Conservation (phyloP, 2,888 invertebrate species). For the Latrodectus hesperus region DNA sequence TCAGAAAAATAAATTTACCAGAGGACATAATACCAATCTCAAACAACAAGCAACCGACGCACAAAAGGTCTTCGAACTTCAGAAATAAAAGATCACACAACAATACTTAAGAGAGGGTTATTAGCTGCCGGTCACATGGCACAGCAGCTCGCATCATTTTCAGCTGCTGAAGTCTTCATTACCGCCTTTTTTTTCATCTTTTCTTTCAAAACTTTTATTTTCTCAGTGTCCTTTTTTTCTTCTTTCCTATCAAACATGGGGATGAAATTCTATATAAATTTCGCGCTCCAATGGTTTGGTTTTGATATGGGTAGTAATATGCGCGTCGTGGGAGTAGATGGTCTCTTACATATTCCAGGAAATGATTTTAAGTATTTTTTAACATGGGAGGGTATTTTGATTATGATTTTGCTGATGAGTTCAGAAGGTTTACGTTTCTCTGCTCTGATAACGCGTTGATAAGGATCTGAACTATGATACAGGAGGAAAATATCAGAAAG, state of each 20-base stretch:
- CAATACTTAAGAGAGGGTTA: neutral
- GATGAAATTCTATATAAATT: constrained; percentile 52
- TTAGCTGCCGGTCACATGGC: neutral
- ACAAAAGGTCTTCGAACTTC: neutral
- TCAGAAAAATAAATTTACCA: neutral
- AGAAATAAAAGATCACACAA: neutral
- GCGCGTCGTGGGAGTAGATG: no score
- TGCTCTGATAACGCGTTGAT: no score
- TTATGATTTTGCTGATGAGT: no score
- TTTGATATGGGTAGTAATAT: neutral
- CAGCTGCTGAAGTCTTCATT: neutral
- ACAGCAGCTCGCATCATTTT: neutral
- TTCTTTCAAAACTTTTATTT: neutral
- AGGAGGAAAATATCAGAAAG: no score
- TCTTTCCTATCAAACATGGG: neutral
- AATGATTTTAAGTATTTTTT: no score
- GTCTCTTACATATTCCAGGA: no score
- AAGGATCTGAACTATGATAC: no score
- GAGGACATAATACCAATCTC: neutral
- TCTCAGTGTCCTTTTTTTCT: neutral
- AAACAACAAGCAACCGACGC: neutral
- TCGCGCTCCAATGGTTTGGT: constrained; percentile 17
- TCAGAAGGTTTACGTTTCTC: no score
- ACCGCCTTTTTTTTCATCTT: neutral
- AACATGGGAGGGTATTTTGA: no score